A percentile compares a stretch with the other conserved stretches of the same genome.
phyloP scores from a whole-genome alignment of 2,113 vertebrate genomes.

The Erythrocebus patas region DNA sequence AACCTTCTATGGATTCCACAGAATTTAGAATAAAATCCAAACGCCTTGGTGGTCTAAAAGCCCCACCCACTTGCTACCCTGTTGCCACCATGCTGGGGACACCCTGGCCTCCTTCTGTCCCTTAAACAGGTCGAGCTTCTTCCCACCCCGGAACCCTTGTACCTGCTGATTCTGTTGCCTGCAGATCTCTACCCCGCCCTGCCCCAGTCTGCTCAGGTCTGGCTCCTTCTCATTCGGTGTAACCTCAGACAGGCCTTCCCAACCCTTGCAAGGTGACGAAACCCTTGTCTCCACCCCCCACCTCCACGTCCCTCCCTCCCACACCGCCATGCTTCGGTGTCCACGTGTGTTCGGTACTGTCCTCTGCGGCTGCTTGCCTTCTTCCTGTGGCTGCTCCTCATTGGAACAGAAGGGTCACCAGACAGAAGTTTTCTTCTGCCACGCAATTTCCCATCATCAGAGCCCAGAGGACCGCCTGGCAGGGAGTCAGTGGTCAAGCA shows the following conservation, averaged over 20 bases:
- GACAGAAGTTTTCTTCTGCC: not conserved
- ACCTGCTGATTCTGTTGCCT: accelerated
- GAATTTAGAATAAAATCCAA: not conserved
- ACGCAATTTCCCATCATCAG: not conserved
- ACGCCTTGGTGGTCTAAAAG: not conserved
- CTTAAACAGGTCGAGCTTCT: not conserved
- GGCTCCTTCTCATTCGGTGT: not conserved
- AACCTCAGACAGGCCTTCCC: not conserved
- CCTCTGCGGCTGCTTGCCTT: not conserved
- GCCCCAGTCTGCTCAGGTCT: accelerated
- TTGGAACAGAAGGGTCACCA: not conserved
- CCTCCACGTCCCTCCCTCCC: not conserved
- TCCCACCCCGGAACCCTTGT: not conserved
- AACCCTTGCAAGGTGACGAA: accelerated
- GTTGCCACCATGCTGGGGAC: not conserved
- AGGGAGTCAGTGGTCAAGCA: not conserved
- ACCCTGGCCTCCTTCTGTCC: not conserved
- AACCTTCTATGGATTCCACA: not conserved
- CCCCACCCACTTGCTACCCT: not conserved
- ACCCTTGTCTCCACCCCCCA: accelerated
- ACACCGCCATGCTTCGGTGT: not conserved
- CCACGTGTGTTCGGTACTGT: not conserved
- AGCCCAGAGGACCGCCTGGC: not conserved
- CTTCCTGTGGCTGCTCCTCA: not conserved
- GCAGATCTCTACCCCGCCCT: accelerated